A percentile compares a stretch with the other conserved stretches of the same genome.
These are phyloP conservation scores for Epinephelus lanceolatus DNA, from an alignment of 2,113 vertebrate genomes.

Conservation along the genomic window DNA sequence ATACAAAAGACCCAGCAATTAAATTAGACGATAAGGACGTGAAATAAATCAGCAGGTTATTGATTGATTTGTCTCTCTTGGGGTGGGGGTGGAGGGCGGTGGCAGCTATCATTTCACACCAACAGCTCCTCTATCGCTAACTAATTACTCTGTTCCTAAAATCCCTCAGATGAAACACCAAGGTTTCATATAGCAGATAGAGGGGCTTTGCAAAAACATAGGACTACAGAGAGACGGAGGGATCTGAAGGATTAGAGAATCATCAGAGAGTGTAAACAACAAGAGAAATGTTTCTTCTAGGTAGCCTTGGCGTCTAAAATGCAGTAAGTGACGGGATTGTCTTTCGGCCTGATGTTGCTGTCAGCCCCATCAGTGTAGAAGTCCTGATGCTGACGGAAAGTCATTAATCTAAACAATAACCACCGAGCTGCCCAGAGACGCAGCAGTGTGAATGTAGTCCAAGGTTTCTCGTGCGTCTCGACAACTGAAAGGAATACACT, in stretches of 20 bases:
- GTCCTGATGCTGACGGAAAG: slow-evolving; percentile 27
- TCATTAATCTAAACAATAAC: slow-evolving; percentile 40
- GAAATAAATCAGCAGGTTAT: slow-evolving; percentile 80
- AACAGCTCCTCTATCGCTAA: slow-evolving; percentile 72
- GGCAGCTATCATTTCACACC: slow-evolving; percentile 71
- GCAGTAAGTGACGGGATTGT: slow-evolving; percentile 3
- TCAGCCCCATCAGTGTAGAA: slow-evolving; percentile 8
- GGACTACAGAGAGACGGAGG: slow-evolving; percentile 1
- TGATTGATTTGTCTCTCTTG: slow-evolving; percentile 79
- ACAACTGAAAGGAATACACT: neutral
- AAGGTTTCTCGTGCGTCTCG: neutral
- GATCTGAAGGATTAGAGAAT: slow-evolving; percentile 64
- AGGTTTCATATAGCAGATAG: slow-evolving; percentile 52
- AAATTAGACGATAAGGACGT: slow-evolving; percentile 80
- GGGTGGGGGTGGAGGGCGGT: slow-evolving; percentile 34
- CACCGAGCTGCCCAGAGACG: neutral
- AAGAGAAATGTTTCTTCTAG: slow-evolving; percentile 29
- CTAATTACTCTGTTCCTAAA: slow-evolving; percentile 79
- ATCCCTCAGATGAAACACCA: slow-evolving; percentile 70
- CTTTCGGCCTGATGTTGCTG: slow-evolving; percentile 18
- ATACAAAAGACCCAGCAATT: slow-evolving; percentile 79
- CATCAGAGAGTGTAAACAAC: slow-evolving; percentile 62
- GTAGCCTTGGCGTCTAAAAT: neutral
- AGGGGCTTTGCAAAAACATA: slow-evolving; percentile 23
- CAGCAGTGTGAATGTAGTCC: neutral